Evolutionary conservation across 2,113 vertebrate species (phyloP), one percentile per base, ranked within the genome.

Genomic region (Acanthochromis polyacanthus): DNA sequence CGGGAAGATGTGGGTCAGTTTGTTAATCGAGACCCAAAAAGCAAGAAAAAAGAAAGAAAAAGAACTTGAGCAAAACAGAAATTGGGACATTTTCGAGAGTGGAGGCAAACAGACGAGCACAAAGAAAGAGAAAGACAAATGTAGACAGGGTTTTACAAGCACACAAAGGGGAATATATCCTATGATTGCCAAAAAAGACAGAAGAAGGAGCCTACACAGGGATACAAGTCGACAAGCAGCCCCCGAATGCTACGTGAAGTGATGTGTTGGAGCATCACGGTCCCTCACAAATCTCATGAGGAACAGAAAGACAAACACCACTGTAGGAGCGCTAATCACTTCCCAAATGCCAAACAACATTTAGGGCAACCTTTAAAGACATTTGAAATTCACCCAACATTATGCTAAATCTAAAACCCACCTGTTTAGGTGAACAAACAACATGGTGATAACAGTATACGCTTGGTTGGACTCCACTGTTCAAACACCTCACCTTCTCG

Each of bases 371-470:
- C 43, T 71, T 81, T 55, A 20, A 73, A 67, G 23, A 78, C 6
- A 59, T 75, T 56, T 1, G 1, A 71, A 75, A 86, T 76, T 48
- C 46, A 52, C 58, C 10, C 30, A 10, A 43, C 10, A 6, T 61
- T n/a, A 68, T 59, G 48, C 25, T 65, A 55, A 70, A 71, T 30
- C 46, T 25, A 71, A 74, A 83, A 76, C 40, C 22, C 57, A 83
- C 63, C 53, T 57, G 71, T 67, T 51, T 70, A 45, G 79, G 32
- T 72, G 61, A 83, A 52, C 30, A 88, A 86, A 81, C 76, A 79
- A 43, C 60, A 8, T 1, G 8, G 22, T 43, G 52, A 75, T 75
- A 74, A 63, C 23, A 71, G 51, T 25, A n/a, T 36, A 28, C 12
- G 4, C 51, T 60, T 17, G 25, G 48, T 80, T 63, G 61, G 59